Evolutionary conservation across 2,888 invertebrate genomes (phyloP), one percentile per base, ranked within the genome.

Genomic region (Ptychoptera albimana): DNA sequence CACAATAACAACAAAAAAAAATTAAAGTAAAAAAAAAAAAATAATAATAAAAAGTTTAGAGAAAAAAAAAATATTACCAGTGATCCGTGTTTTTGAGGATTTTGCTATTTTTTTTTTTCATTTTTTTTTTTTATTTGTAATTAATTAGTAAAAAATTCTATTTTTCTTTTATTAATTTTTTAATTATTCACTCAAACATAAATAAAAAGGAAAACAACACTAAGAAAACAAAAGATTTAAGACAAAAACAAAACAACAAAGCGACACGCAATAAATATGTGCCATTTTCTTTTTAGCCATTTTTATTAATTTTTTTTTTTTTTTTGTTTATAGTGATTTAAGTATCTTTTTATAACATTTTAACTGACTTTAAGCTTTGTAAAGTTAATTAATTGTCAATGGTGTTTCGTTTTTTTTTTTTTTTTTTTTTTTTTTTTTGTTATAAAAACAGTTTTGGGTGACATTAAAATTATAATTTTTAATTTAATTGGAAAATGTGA

Each of bases 111-210:
- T 5, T 23, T 23, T 23, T 40, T 43, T 44, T 41, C 7, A 5
- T 5, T 5, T 23, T 23, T 23, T 40, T 43, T 44, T 41, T 39
- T 39, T 36, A 35, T 39, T 32, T 37, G 16, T 16, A n/a, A n/a
- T n/a, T 32, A 37, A 36, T 41, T 41, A 29, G 8, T 37, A 48
- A 44, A 43, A 49, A 44, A 45, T 32, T 15, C 44, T 45, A 41
- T 37, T 41, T 48, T 43, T 44, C 42, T 47, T 40, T 38, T 43
- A n/a, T 23, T 46, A 36, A 37, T 39, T 47, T 40, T 45, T 48
- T 44, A 45, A 45, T 48, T 30, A 46, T 36, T 23, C 34, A 46
- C 8, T 9, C n/a, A 37, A 12, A 37, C 9, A 12, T 6, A 37
- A 14, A 37, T 6, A 14, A 14, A 37, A 12, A n/a, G 9, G n/a